Evolutionary conservation across 1,140 invertebrate genomes (phyloP), one percentile per base, ranked within the genome.

Genomic region (Eueides isabella): DNA sequence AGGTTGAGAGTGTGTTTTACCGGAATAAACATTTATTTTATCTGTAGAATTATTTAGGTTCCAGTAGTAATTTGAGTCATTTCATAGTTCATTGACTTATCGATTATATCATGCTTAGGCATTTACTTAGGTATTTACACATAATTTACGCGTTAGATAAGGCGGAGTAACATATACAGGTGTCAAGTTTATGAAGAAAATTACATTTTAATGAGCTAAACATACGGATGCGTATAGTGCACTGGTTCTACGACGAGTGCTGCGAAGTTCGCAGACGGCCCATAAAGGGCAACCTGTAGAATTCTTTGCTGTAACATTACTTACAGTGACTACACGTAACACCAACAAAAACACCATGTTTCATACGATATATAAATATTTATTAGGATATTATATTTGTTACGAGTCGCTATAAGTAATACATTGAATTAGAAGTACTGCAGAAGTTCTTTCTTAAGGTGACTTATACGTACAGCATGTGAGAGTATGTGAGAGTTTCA

Each of bases 211-310:
- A 81, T 88, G 76, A 82, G 85, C 81, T 87, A 11, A 79, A 14
- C 67, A 87, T 76, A 84, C 81, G 84, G 84, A 88, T 83, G 72
- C 83, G 76, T 80, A 70, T 63, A 61, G 63, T 61, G 33, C 66
- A 76, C 69, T 71, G 79, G 71, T 71, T 77, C 64, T 69, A 66
- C 72, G 77, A 83, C 82, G 79, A 83, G 84, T 82, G 81, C 66
- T 55, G n/a, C 16, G 77, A 77, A 71, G 76, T 64, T 70, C 61
- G 71, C 61, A 68, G 80, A 74, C 71, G 61, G 19, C n/a, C 87
- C 84, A 74, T 85, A 87, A 65, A 72, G 64, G 84, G 87, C 67
- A 87, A 80, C 84, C 64, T 67, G 87, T 88, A 89, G 87, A 89
- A 89, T 89, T 83, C 74, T 67, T 68, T 78, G 76, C 75, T 62